Percentiles rank a stretch among this genome's conserved stretches.
Conservation (phyloP, 2,888 invertebrate species). For the Diachrysia chrysitis region DNA sequence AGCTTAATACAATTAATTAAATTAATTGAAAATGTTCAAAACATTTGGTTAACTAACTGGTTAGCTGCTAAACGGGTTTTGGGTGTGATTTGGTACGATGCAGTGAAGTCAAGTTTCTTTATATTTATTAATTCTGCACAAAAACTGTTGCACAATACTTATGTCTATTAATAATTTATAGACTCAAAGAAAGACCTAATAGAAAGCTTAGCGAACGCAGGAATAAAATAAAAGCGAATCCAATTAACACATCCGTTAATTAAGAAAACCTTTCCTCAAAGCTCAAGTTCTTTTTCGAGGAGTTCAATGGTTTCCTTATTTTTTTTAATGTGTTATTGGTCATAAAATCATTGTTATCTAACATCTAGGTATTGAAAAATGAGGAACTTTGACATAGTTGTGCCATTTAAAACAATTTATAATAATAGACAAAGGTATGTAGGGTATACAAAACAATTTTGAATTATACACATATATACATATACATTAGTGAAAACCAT, state of each 20-base stretch:
- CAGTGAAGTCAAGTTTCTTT: not conserved
- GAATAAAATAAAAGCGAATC: conserved; percentile 26
- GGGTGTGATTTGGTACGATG: conserved; percentile 2
- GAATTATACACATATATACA: too few relatives aligned
- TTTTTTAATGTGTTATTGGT: not conserved
- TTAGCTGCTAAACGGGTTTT: not conserved
- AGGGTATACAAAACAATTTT: too few relatives aligned
- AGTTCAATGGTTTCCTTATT: not conserved
- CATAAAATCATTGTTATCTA: too few relatives aligned
- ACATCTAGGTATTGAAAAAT: too few relatives aligned
- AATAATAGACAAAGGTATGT: too few relatives aligned
- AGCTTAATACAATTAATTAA: conserved; percentile 4
- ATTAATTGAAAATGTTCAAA: conserved; percentile 4
- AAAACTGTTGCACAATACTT: not conserved
- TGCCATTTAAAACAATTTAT: too few relatives aligned
- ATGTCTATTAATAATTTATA: not conserved
- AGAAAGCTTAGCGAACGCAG: not conserved
- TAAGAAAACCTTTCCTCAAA: conserved; percentile 53
- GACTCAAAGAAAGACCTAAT: not conserved
- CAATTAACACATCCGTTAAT: conserved; percentile 58
- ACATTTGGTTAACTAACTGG: conserved; percentile 3
- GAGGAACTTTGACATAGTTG: too few relatives aligned
- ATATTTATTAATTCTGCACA: not conserved
- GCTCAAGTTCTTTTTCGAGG: not conserved
- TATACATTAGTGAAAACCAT: too few relatives aligned